Conservation (phyloP, 2,888 invertebrate genomes). For the Epinotia brunnichana region DNA sequence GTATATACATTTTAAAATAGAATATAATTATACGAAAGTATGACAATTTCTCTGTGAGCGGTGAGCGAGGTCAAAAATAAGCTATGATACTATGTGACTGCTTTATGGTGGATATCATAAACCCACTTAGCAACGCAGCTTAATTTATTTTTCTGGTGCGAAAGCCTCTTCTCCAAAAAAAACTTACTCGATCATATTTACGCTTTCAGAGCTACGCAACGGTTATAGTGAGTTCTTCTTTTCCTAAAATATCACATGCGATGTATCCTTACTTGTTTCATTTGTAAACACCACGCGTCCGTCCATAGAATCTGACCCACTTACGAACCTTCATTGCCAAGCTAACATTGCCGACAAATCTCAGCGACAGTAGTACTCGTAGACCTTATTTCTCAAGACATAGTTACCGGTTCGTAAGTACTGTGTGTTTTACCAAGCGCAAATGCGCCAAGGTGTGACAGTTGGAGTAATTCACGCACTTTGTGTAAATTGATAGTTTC, state of each 20-base stretch:
- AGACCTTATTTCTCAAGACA: slow-evolving; percentile 15
- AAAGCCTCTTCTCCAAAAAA: neutral
- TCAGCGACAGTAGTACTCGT: neutral
- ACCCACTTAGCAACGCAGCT: too few species aligned
- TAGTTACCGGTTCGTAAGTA: slow-evolving; percentile 17
- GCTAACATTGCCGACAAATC: slow-evolving; percentile 35
- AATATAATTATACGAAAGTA: too few species aligned
- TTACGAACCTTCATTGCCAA: slow-evolving; percentile 46
- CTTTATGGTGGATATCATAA: too few species aligned
- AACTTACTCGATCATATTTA: neutral
- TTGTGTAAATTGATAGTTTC: slow-evolving; percentile 34
- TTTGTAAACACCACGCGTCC: slow-evolving; percentile 69
- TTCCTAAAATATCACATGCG: slow-evolving; percentile 19
- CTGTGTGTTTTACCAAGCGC: slow-evolving; percentile 21
- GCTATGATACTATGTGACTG: too few species aligned
- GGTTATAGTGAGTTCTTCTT: neutral
- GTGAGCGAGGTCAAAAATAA: too few species aligned
- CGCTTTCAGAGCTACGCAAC: neutral
- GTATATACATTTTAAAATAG: too few species aligned
- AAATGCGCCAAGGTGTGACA: slow-evolving; percentile 18
- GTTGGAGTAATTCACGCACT: slow-evolving; percentile 25
- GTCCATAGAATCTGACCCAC: slow-evolving; percentile 64
- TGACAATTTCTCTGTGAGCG: too few species aligned
- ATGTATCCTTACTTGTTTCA: slow-evolving; percentile 60
- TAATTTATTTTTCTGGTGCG: too few species aligned